These are phyloP conservation scores for Drosophila tani DNA, from an alignment of 1,140 invertebrate species.

Conservation along the genomic window DNA sequence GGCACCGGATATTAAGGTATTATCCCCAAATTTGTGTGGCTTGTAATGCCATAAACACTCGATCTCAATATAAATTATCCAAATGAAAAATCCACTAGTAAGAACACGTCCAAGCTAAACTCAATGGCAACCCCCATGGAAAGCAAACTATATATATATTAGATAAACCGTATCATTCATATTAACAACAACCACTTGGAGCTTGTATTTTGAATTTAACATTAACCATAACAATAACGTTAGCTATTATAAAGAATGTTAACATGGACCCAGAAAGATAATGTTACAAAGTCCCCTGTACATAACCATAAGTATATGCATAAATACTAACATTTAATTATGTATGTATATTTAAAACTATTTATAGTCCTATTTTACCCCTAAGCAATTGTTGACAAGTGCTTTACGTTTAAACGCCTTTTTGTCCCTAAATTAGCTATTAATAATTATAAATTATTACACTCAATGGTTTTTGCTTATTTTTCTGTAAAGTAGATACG, in stretches of 20 bases:
- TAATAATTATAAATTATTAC: conserved; percentile 16
- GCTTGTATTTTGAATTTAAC: conserved; percentile 81
- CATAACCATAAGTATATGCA: conserved; percentile 46
- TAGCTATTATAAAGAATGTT: conserved; percentile 58
- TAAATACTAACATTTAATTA: conserved; percentile 35
- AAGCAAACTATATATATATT: conserved; percentile 49
- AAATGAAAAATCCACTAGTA: conserved; percentile 34
- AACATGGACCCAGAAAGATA: conserved; percentile 58
- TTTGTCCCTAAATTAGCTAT: conserved; percentile 58
- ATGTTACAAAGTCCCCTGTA: conserved; percentile 44
- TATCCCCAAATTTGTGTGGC: conserved; percentile 1
- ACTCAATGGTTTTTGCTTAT: conserved; percentile 21
- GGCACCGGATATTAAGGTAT: neutral
- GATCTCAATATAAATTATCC: conserved; percentile 16
- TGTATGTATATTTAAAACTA: conserved; percentile 40
- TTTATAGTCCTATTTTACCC: conserved; percentile 41
- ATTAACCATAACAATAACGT: conserved; percentile 47
- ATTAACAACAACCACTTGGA: conserved; percentile 60
- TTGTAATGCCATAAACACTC: conserved; percentile 16
- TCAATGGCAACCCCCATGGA: conserved; percentile 48
- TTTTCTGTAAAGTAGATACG: conserved; percentile 43
- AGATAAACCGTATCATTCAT: conserved; percentile 57
- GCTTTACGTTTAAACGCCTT: conserved; percentile 73
- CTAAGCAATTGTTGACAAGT: conserved; percentile 78
- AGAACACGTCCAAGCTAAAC: conserved; percentile 66